Evolutionary conservation across 2,888 invertebrate genomes (phyloP).

Genomic region (Abrostola triplasia): DNA sequence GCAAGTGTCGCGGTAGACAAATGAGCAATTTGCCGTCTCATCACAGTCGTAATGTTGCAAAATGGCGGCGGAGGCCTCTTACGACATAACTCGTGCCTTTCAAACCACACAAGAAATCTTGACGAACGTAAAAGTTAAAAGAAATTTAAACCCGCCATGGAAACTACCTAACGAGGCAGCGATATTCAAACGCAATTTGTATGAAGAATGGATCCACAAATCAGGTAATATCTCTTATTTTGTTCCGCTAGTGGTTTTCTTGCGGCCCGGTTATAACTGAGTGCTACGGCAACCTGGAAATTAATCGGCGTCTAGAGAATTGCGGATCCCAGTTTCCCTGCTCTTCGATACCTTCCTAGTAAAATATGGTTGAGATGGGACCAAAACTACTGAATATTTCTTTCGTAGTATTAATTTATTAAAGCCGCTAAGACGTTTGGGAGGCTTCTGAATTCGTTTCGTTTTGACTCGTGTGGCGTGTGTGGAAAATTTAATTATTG

Average conservation of each 20-base stretch:
- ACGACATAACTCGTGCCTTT: conserved; percentile 67
- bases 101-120: conserved; percentile 65
- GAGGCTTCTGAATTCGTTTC: conserved; percentile 70
- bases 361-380: conserved; percentile 62
- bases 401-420: conserved; percentile 53
- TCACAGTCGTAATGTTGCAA: conserved; percentile 78
- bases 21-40: conserved; percentile 83
- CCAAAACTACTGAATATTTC: conserved; percentile 54
- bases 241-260: conserved; percentile 56
- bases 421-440: conserved; percentile 57
- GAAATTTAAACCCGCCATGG: conserved; percentile 33
- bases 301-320: conserved; percentile 75
- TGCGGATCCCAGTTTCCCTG: conserved; percentile 58
- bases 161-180: conserved; percentile 40
- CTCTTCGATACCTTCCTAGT: conserved; percentile 57
- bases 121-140: conserved; percentile 44
- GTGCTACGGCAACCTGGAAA: conserved; percentile 67
- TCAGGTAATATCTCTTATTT: conserved; percentile 55
- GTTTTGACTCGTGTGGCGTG: conserved; percentile 66
- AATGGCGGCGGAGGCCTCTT: conserved; percentile 70
- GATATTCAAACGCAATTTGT: conserved; percentile 40
- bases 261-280: conserved; percentile 63
- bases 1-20: conserved; percentile 78
- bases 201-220: conserved; percentile 42
- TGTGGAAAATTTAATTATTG: conserved; percentile 86